Conservation (phyloP, 2,113 vertebrate genomes). For the Tor tambroides region DNA sequence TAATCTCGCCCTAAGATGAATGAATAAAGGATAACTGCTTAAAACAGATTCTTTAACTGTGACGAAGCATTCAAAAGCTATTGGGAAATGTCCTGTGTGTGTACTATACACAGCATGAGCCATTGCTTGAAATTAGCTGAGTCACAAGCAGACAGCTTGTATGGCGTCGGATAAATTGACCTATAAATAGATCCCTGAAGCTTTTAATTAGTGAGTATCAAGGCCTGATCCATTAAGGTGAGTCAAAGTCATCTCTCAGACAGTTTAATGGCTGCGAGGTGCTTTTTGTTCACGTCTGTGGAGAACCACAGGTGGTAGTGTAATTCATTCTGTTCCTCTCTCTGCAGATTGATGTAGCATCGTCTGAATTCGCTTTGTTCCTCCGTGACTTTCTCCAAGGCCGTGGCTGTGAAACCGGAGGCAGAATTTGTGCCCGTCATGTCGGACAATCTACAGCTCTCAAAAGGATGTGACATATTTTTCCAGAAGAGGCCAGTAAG, state of each 20-base stretch:
- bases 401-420: constrained; percentile 10
- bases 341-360: too few relatives aligned
- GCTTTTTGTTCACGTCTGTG: constrained; percentile 25
- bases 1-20: background rate
- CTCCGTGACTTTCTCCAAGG: constrained; percentile 13
- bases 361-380: too few relatives aligned
- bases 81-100: background rate
- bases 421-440: constrained; percentile 14
- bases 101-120: background rate
- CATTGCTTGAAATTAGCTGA: constrained; percentile 34
- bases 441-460: constrained; percentile 3
- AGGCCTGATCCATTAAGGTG: constrained; percentile 49
- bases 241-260: constrained; percentile 49
- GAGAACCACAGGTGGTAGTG: constrained; percentile 6
- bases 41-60: background rate
- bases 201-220: constrained; percentile 55
- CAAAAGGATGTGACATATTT: too few relatives aligned
- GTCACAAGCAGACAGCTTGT: constrained; percentile 46
- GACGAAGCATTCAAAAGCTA: background rate
- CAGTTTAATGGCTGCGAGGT: constrained; percentile 40
- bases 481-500: background rate
- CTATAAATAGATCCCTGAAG: constrained; percentile 55
- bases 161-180: constrained; percentile 32
- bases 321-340: background rate
- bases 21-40: background rate